Conservation (phyloP, 2,797 vertebrate species). For the Knipowitschia caucasica region DNA sequence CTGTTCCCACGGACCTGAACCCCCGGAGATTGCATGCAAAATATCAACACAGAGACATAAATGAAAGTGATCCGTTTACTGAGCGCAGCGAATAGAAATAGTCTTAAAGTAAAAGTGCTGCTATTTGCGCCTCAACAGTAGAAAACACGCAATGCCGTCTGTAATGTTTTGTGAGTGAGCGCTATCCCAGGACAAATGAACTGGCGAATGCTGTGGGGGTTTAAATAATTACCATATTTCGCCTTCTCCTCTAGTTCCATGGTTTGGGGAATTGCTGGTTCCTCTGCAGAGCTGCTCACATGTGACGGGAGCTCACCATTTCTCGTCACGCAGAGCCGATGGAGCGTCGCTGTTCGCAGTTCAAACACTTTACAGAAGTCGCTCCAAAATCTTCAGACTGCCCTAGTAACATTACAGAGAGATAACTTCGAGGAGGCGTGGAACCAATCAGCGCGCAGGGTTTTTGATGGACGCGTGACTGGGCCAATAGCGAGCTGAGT, state of each 20-base stretch:
- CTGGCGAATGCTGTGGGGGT: constrained; percentile 6
- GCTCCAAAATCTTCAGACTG: constrained; percentile 48
- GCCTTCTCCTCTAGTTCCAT: constrained; percentile 72
- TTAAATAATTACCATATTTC: constrained; percentile 67
- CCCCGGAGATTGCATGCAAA: background rate
- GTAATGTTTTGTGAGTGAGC: background rate
- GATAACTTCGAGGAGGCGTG: background rate
- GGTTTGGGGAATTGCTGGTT: constrained; percentile 13
- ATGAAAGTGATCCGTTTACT: background rate
- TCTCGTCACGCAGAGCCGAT: background rate
- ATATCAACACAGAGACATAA: background rate
- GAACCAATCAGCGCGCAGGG: constrained; percentile 45
- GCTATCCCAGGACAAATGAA: constrained; percentile 12
- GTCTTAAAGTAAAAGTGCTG: too few relatives aligned
- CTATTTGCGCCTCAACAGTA: background rate
- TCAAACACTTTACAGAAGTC: constrained; percentile 34
- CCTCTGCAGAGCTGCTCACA: constrained; percentile 5
- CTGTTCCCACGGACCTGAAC: constrained; percentile 2
- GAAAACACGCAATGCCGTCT: background rate
- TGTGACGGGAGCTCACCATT: constrained; percentile 29
- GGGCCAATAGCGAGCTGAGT: constrained; percentile 39
- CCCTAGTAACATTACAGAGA: constrained; percentile 35
- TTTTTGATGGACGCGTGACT: constrained; percentile 26
- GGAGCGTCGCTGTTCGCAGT: background rate
- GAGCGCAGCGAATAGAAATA: background rate